Evolutionary conservation across 2,888 invertebrate genomes (phyloP), one percentile per base, ranked within the genome.

Genomic region (Cremastinae sp.): DNA sequence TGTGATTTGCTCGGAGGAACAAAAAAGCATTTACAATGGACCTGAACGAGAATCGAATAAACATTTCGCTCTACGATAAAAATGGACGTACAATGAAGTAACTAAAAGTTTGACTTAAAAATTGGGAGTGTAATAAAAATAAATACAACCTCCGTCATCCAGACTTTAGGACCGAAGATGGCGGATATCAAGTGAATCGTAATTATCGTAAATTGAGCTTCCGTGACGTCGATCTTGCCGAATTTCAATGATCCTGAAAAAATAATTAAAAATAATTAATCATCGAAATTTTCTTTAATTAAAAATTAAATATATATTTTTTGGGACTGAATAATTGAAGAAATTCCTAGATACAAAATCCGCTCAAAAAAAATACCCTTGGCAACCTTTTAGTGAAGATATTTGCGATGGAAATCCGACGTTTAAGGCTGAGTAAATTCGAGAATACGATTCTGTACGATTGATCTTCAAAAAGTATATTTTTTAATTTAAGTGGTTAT

Each of bases 181-280:
- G 96, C 96, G 34, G 98, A 97, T 76, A 97, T 90, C 71, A 98
- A 86, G 87, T 98, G 97, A 83, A 98, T 95, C 59, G 90, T 90
- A 82, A 99, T 98, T 82, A 99, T 97, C 59, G 95, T 94, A 90
- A 97, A 95, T 91, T 99, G 99, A 4, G 98, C 98, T 91, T 99
- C 99, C 0, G 99, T 99, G 34, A 99, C 99, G 92, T 99, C 99
- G 82, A 99, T 92, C 90, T 93, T 94, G 61, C 97, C 97, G 91
- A 98, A 96, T 83, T 94, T 93, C 82, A 97, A 91, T 22, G 96
- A 97, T 54, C 97, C 92, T 92, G 80, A 49, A 70, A 58, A 18
- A 34, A 68, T 75, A 43, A 58, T 43, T 53, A 38, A 18, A 53
- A 59, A 54, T 1, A 18, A 12, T 8, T 61, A 10, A 5, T 62